Percentiles rank a stretch among this genome's conserved stretches.
Evolutionary conservation across 2,797 vertebrate species (phyloP).

Genomic region (Ficedula albicollis): DNA sequence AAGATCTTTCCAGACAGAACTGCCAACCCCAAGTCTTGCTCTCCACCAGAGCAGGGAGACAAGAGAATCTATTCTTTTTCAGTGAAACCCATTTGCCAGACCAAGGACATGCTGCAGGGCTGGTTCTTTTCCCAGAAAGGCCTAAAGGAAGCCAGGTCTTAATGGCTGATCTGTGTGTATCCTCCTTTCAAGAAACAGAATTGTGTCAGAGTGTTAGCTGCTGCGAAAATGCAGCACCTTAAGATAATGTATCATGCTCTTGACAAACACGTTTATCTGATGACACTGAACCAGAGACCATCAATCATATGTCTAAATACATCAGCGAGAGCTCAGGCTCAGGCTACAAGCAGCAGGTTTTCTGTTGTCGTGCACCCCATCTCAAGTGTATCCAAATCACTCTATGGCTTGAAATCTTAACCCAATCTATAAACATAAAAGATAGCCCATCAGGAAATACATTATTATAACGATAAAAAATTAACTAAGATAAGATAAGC

Average conservation of each 20-base stretch:
- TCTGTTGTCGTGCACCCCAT: not conserved
- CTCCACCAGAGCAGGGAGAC: not conserved
- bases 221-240: not conserved
- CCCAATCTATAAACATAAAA: not conserved
- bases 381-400: not conserved
- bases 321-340: not conserved
- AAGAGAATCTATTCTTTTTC: not conserved
- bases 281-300: conserved; percentile 15
- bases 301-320: conserved; percentile 2
- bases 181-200: not conserved
- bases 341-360: not conserved
- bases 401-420: not conserved
- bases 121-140: not conserved
- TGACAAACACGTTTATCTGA: conserved; percentile 17
- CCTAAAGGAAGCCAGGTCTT: not conserved
- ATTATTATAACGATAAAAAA: not conserved
- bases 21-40: not conserved
- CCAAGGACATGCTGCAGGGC: not conserved
- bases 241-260: not conserved
- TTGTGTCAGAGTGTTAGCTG: not conserved
- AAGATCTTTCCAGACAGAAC: not conserved
- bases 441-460: not conserved
- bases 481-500: not conserved
- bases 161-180: not conserved
- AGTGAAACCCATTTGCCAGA: not conserved